phyloP scores from a whole-genome alignment of 2,888 invertebrate genomes.

The Perizoma affinitatum region DNA sequence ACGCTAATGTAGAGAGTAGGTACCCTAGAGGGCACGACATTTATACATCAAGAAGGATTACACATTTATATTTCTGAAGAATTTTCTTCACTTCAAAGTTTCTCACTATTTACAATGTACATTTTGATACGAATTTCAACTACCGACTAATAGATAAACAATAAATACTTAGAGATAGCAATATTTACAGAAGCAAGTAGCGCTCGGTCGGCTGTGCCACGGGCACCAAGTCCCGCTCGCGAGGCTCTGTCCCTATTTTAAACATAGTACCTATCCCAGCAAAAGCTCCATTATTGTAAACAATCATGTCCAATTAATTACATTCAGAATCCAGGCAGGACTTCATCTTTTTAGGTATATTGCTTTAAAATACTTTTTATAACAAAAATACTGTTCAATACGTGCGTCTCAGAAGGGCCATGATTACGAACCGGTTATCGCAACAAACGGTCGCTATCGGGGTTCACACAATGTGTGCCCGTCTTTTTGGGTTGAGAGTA shows the following conservation, averaged over 20 bases:
- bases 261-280: conserved; percentile 46
- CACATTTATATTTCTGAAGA: conserved; percentile 17
- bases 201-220: conserved; percentile 54
- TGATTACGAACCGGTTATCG: conserved; percentile 66
- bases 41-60: conserved; percentile 21
- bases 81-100: conserved; percentile 16
- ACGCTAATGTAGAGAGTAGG: conserved; percentile 9
- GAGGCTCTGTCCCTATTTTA: conserved; percentile 45
- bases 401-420: conserved; percentile 40
- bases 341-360: background rate
- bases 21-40: conserved; percentile 16
- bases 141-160: conserved; percentile 72
- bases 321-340: background rate
- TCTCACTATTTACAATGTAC: conserved; percentile 30
- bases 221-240: conserved; percentile 46
- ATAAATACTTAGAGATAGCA: conserved; percentile 79
- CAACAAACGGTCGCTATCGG: conserved; percentile 26
- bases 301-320: conserved; percentile 60
- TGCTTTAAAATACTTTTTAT: no score
- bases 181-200: conserved; percentile 80
- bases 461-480: conserved; percentile 49
- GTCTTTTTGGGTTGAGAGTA: conserved; percentile 49
- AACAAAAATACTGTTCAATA: no score
- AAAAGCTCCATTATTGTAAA: conserved; percentile 57
- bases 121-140: conserved; percentile 48